A percentile compares a stretch with the other conserved stretches of the same genome.
These are phyloP conservation scores for Drosophila ogumai DNA, from an alignment of 1,140 invertebrate genomes.

Conservation along the genomic window DNA sequence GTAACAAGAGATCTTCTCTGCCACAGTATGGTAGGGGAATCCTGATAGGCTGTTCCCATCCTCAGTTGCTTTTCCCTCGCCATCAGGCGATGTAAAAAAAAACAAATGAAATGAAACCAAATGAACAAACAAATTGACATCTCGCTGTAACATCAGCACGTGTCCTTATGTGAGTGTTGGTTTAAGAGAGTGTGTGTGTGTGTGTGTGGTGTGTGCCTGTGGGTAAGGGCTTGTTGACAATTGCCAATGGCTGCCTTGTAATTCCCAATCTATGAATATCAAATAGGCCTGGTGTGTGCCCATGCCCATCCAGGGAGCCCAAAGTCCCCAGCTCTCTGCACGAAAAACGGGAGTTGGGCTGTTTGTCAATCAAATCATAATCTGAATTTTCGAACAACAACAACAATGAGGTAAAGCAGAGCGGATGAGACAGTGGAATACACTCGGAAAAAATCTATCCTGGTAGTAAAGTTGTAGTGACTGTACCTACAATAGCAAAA, in stretches of 20 bases:
- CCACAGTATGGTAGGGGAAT: background rate
- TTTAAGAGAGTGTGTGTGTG: background rate
- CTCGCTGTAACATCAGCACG: slow-evolving; percentile 68
- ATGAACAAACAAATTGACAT: slow-evolving; percentile 68
- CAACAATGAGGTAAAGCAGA: slow-evolving; percentile 18
- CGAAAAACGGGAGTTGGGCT: slow-evolving; percentile 27
- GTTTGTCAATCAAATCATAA: slow-evolving; percentile 78
- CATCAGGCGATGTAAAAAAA: background rate
- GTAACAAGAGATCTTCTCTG: background rate
- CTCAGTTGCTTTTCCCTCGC: slow-evolving; percentile 36
- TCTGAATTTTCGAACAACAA: slow-evolving; percentile 74
- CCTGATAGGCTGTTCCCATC: slow-evolving; percentile 21
- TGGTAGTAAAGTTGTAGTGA: background rate
- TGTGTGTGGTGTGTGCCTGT: slow-evolving; percentile 6
- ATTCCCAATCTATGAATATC: slow-evolving; percentile 82
- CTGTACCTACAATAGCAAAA: background rate
- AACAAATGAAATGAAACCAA: slow-evolving; percentile 53
- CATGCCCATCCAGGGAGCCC: slow-evolving; percentile 48
- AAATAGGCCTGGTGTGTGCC: slow-evolving; percentile 61
- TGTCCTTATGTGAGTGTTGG: slow-evolving; percentile 40
- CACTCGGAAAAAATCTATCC: background rate
- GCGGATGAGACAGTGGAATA: background rate
- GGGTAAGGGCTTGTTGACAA: slow-evolving; percentile 69
- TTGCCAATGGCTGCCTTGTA: slow-evolving; percentile 80
- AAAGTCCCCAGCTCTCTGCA: slow-evolving; percentile 47